These are phyloP conservation scores for Bibio marci DNA, from an alignment of 2,888 invertebrate species.

Conservation along the genomic window DNA sequence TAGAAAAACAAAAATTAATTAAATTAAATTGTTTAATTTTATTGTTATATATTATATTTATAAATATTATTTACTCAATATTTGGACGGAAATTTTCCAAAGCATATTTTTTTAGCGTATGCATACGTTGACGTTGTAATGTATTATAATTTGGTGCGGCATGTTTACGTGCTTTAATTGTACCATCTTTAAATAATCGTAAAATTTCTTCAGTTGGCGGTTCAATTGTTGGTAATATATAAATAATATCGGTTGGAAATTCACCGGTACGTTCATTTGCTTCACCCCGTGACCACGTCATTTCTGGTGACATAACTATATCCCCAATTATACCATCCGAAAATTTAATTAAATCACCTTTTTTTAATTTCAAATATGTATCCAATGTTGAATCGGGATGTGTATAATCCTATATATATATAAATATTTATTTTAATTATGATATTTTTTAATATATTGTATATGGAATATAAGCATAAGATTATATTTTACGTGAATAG, in stretches of 20 bases:
- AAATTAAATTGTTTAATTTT: background rate
- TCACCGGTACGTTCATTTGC: conserved; percentile 57
- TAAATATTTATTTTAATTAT: too few relatives aligned
- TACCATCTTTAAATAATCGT: conserved; percentile 42
- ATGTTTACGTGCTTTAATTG: conserved; percentile 29
- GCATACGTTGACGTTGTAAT: conserved; percentile 47
- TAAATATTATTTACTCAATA: conserved; percentile 8
- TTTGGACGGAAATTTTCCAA: conserved; percentile 55
- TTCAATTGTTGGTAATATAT: conserved; percentile 66
- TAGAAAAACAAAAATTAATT: conserved; percentile 13
- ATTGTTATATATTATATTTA: background rate
- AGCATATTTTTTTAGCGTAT: conserved; percentile 73
- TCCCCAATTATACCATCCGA: conserved; percentile 60
- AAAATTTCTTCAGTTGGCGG: conserved; percentile 53
- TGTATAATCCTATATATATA: background rate
- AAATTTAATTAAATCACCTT: conserved; percentile 71
- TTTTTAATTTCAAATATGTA: conserved; percentile 38
- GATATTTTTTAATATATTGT: too few relatives aligned
- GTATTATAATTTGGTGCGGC: conserved; percentile 34
- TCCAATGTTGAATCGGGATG: conserved; percentile 28
- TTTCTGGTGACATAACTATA: conserved; percentile 42
- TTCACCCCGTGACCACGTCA: conserved; percentile 53
- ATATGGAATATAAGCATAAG: too few relatives aligned
- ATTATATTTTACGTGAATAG: conserved; percentile 21
- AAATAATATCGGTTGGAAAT: conserved; percentile 73